phyloP scores from a whole-genome alignment of 2,113 vertebrate species.

The Anser cygnoides region DNA sequence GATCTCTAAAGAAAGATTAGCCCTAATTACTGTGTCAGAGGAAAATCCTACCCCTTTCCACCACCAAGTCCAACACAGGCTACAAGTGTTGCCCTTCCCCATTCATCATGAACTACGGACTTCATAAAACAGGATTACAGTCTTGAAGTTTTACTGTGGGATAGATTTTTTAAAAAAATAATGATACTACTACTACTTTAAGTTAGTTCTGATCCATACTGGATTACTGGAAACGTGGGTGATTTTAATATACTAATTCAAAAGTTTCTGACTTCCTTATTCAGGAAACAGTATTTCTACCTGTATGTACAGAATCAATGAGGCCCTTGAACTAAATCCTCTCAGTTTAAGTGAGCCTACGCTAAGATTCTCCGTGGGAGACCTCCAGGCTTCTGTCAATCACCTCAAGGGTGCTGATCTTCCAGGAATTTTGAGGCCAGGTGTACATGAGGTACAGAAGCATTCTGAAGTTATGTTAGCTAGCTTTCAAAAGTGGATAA shows the following conservation, averaged over 20 bases:
- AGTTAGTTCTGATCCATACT: background rate
- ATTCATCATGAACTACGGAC: background rate
- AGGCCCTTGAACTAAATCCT: background rate
- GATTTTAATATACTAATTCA: background rate
- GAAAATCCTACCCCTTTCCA: background rate
- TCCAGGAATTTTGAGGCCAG: background rate
- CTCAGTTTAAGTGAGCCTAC: background rate
- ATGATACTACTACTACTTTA: background rate
- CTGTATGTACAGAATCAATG: accelerated
- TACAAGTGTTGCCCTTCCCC: background rate
- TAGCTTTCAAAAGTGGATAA: background rate
- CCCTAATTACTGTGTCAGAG: background rate
- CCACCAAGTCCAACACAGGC: background rate
- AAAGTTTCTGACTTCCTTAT: background rate
- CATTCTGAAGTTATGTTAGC: background rate
- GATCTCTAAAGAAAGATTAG: background rate
- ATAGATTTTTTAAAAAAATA: background rate
- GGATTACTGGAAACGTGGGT: background rate
- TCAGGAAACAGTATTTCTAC: background rate
- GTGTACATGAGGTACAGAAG: background rate
- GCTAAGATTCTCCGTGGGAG: background rate
- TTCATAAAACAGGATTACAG: background rate
- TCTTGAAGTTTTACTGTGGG: background rate
- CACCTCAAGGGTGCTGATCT: background rate
- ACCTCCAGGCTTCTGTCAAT: background rate